Conservation (phyloP, 2,797 vertebrate genomes). For the Pagetopsis macropterus region DNA sequence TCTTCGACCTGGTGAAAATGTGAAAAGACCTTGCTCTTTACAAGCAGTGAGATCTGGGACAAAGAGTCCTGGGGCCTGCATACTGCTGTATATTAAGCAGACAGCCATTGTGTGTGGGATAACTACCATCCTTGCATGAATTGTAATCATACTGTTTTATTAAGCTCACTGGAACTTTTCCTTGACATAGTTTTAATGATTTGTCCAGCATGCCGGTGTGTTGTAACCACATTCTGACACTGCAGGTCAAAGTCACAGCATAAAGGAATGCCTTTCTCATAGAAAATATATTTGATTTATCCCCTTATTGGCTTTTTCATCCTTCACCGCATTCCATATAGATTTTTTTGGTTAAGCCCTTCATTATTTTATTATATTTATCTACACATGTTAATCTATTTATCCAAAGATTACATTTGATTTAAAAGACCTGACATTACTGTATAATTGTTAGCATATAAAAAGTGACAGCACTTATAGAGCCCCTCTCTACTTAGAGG, state of each 20-base stretch:
- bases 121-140: conserved; percentile 75
- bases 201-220: conserved; percentile 55
- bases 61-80: conserved; percentile 70
- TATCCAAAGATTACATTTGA: conserved; percentile 3
- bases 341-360: conserved; percentile 22
- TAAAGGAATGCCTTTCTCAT: conserved; percentile 54
- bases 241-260: conserved; percentile 56
- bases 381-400: not conserved
- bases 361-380: conserved; percentile 21
- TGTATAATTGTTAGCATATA: too few relatives aligned
- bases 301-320: conserved; percentile 48
- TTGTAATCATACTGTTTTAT: conserved; percentile 82
- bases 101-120: conserved; percentile 71
- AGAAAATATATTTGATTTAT: conserved; percentile 50
- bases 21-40: conserved; percentile 74
- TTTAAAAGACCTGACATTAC: not conserved
- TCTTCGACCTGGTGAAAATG: conserved; percentile 68
- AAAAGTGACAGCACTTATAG: too few relatives aligned
- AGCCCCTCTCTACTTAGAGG: too few relatives aligned
- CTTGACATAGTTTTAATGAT: conserved; percentile 73
- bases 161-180: conserved; percentile 75
- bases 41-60: conserved; percentile 68
- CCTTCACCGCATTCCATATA: conserved; percentile 26
- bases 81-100: conserved; percentile 74
- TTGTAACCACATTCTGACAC: conserved; percentile 46